Evolutionary conservation across 1,140 invertebrate species (phyloP), one percentile per base, ranked within the genome.

Genomic region (Coptotermes formosanus): DNA sequence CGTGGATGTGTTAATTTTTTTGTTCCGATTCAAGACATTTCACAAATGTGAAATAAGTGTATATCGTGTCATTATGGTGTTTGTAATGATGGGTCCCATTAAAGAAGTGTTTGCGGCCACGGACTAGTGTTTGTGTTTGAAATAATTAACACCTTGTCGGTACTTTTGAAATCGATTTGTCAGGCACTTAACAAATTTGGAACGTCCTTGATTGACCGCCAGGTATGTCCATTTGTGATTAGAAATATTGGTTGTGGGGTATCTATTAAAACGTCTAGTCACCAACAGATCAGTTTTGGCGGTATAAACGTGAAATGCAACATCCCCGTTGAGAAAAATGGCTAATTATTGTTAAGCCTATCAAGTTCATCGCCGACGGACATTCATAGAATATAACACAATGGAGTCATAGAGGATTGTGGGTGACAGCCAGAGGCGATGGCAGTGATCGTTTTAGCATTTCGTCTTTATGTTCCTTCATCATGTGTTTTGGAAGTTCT

Each of bases 91-190:
- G 23, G 45, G 52, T 45, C 14, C 44, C 81, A n/a, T 59, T 82
- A 55, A 85, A 64, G 52, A 84, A 30, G 43, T 48, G 43, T 32
- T 44, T 87, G 30, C 45, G 11, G n/a, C 45, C n/a, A 55, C 30
- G 44, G 69, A 86, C n/a, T 25, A n/a, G 64, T 52, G 32, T 82
- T 82, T 81, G 45, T 64, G 81, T 75, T 69, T 85, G 45, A n/a
- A 81, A 83, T 85, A 82, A 87, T 87, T 85, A 87, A 85, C 83
- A 87, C 83, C 84, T 86, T 85, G 88, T 88, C 88, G 87, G 88
- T 87, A 87, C 88, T 88, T 88, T 89, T 88, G 87, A 88, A 89
- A 89, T 89, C 88, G 88, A 89, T 89, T 88, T 88, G 87, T 88
- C 88, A 88, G 87, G 87, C 87, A 89, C 88, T 89, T 89, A 87